Percentiles rank a stretch among this genome's conserved stretches.
These are phyloP conservation scores for Macroglossus sobrinus DNA, from an alignment of 2,113 vertebrate species.

Conservation along the genomic window DNA sequence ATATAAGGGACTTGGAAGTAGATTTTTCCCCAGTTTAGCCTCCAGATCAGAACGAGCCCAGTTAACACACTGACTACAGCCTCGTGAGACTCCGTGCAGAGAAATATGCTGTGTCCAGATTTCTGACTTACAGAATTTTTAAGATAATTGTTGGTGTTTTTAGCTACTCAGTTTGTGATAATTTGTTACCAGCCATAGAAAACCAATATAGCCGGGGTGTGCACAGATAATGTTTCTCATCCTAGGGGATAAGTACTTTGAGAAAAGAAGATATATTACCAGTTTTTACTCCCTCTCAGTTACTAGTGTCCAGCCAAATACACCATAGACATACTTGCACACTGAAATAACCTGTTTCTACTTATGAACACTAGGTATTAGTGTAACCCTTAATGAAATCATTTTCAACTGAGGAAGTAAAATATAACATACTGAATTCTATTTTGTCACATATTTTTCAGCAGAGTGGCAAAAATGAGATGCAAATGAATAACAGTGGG, in stretches of 20 bases:
- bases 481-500: conserved; percentile 48
- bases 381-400: not conserved
- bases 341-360: conserved; percentile 33
- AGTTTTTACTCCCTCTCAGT: not conserved
- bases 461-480: conserved; percentile 31
- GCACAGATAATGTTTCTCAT: not conserved
- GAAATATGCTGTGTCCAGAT: not conserved
- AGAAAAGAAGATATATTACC: conserved; percentile 36
- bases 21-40: not conserved
- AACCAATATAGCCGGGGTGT: not conserved
- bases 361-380: conserved; percentile 38
- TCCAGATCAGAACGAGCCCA: not conserved
- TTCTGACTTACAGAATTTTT: not conserved
- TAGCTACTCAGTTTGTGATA: not conserved
- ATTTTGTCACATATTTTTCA: conserved; percentile 65
- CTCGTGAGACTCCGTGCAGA: not conserved
- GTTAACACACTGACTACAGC: not conserved
- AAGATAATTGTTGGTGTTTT: not conserved
- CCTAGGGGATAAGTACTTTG: conserved; percentile 23
- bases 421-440: conserved; percentile 18
- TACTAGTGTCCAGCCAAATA: not conserved
- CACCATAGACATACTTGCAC: not conserved
- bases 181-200: not conserved
- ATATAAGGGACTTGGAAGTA: not conserved
- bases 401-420: conserved; percentile 48